phyloP scores from a whole-genome alignment of 1,140 invertebrate genomes.

The Alviniconcha marisindica region DNA sequence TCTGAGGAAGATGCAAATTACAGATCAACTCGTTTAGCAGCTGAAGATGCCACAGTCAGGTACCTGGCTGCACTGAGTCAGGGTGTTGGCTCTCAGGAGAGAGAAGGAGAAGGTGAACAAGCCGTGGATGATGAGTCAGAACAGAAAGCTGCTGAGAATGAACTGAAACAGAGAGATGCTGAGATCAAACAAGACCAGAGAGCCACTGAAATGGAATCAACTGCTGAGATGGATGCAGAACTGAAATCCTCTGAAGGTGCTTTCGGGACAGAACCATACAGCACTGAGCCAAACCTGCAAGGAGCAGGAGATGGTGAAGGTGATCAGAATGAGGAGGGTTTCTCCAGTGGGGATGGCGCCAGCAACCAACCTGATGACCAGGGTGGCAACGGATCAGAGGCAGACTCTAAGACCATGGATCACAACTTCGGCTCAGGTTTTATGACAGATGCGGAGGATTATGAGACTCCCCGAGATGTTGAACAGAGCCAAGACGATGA shows the following conservation, averaged over 20 bases:
- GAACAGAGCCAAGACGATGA: background rate
- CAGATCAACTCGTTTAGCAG: background rate
- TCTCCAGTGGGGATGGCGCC: background rate
- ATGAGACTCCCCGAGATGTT: background rate
- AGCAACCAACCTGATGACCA: background rate
- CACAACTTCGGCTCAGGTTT: background rate
- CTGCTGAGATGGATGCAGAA: background rate
- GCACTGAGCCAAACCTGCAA: background rate
- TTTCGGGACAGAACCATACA: background rate
- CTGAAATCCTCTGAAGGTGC: background rate
- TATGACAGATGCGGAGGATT: background rate
- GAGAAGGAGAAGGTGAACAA: background rate
- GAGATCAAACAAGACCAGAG: too few relatives aligned
- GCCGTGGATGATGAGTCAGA: background rate
- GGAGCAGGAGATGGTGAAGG: background rate
- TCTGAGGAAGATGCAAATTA: background rate
- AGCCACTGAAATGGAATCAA: background rate
- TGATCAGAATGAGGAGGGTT: background rate
- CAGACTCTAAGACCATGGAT: background rate
- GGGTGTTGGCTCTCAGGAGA: background rate
- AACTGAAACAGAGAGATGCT: too few relatives aligned
- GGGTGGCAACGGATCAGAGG: background rate
- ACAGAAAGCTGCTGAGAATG: background rate
- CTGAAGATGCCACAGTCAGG: background rate
- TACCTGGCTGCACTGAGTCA: background rate